Evolutionary conservation across 1,140 invertebrate species (phyloP), one percentile per base, ranked within the genome.

Genomic region (Oryctes rhinoceros): DNA sequence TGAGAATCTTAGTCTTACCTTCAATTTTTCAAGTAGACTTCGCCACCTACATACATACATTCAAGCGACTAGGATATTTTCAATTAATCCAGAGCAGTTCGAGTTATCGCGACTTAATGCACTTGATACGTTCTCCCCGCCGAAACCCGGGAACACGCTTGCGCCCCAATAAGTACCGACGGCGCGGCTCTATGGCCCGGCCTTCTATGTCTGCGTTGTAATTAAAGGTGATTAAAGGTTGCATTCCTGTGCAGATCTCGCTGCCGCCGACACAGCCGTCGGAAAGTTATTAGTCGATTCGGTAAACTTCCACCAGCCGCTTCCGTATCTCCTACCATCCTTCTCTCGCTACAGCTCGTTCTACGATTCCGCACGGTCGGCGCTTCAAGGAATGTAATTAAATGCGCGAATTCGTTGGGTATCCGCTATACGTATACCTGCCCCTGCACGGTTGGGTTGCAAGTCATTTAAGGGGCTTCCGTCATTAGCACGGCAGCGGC

Each of bases 161-260:
- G 39, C 39, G 5, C 39, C 1, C 39, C 39, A 44, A 44, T 44
- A 44, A 44, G 39, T 44, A 44, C 39, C 9, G 5, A 44, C 39
- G 0, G 39, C 39, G 5, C 39, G 39, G 9, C 39, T 44, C 39
- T 44, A 44, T 7, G 9, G 39, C 39, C 5, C 5, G 9, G 39
- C 39, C 24, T 44, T 44, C 39, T 53, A 53, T 18, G 49, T 53
- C 49, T 53, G 49, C n/a, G 49, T 13, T 53, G 49, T 53, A 53
- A 53, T 53, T 53, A 53, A 53, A 53, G 49, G 49, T 53, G 49
- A 53, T 53, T 53, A 53, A 53, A 53, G 49, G 49, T 53, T 13
- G 49, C 49, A 53, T 53, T 53, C 49, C 49, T 13, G 24, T 30
- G 47, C 47, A 10, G 49, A 53, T 53, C 49, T 18, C 49, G 49